Base-by-base conservation (phyloP, 2,888 invertebrate species). In the Amphipyra berbera region DNA sequence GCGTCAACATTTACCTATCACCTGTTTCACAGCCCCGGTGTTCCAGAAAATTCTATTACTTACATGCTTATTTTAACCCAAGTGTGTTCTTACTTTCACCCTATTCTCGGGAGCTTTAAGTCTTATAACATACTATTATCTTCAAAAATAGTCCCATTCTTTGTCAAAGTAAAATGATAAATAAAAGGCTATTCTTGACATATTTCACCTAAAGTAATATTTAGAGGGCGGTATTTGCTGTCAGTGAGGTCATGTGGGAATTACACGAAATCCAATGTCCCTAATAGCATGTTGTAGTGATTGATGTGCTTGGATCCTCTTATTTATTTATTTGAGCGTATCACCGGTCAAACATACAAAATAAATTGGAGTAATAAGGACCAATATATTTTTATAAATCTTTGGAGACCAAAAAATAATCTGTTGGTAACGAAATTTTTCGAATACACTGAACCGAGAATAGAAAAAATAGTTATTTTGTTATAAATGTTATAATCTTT, bases 171-270 rank as follows among this genome's bases (percentile, higher is more conserved):
- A 49, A 8, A 35, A 35, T 21, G n/a, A 3, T 21, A 69, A 30
- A 57, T 21, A 55, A 69, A 61, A 55, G 55, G 33, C 15, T 52
- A 41, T 57, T 54, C 53, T 50, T 38, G 40, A 54, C 62, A 58
- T 33, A 47, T 68, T 65, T 59, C 33, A 37, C 14, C 10, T 48
- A n/a, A 56, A 53, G 52, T 65, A 61, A 54, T 68, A 73, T 68
- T 73, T 44, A 56, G 35, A 42, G 40, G 38, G 13, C 13, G 46
- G 42, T 70, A 68, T 60, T 47, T 30, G 3, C n/a, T 73, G 74
- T 13, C 49, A 50, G 8, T 30, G 61, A 53, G 66, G 53, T 54
- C 74, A 44, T 50, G 21, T 13, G 69, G 74, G 74, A 68, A 7
- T 41, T n/a, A 48, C 50, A 8, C 13, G 37, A 48, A 62, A 46